phyloP scores from a whole-genome alignment of 2,888 invertebrate genomes.

The Thumatha senex region DNA sequence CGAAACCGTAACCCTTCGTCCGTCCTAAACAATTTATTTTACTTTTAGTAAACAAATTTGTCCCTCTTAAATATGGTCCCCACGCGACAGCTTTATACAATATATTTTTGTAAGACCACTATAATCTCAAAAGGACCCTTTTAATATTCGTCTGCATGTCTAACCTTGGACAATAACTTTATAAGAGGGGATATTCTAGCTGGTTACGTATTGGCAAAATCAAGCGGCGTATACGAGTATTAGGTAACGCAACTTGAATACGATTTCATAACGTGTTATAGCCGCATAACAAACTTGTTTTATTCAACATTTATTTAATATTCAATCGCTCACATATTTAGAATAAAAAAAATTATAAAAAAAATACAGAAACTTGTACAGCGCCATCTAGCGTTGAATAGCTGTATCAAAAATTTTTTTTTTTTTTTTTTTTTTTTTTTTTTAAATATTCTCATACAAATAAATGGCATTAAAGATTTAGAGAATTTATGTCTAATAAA shows the following conservation, averaged over 20 bases:
- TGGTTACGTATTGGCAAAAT: slow-evolving; percentile 24
- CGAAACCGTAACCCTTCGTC: neutral
- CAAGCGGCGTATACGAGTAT: slow-evolving; percentile 12
- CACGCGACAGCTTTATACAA: slow-evolving; percentile 17
- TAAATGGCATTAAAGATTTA: neutral
- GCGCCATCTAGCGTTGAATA: slow-evolving; percentile 55
- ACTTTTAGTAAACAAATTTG: neutral
- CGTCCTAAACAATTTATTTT: neutral
- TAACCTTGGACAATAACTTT: slow-evolving; percentile 28
- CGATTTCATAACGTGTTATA: slow-evolving; percentile 37
- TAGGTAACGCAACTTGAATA: slow-evolving; percentile 34
- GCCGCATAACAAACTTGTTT: slow-evolving; percentile 35
- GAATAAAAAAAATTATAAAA: slow-evolving; percentile 3
- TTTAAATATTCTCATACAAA: neutral
- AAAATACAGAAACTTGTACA: too few species aligned
- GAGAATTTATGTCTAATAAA: too few species aligned
- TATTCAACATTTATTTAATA: slow-evolving; percentile 31
- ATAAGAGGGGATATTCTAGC: slow-evolving; percentile 12
- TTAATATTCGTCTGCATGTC: slow-evolving; percentile 26
- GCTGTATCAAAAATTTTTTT: slow-evolving; percentile 13
- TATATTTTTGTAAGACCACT: slow-evolving; percentile 15
- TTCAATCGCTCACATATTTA: slow-evolving; percentile 7
- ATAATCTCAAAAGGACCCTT: slow-evolving; percentile 34
- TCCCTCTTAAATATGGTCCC: slow-evolving; percentile 9
- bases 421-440: neutral